These are phyloP conservation scores for Melieria omissa DNA, from an alignment of 2,888 invertebrate genomes.

Conservation along the genomic window DNA sequence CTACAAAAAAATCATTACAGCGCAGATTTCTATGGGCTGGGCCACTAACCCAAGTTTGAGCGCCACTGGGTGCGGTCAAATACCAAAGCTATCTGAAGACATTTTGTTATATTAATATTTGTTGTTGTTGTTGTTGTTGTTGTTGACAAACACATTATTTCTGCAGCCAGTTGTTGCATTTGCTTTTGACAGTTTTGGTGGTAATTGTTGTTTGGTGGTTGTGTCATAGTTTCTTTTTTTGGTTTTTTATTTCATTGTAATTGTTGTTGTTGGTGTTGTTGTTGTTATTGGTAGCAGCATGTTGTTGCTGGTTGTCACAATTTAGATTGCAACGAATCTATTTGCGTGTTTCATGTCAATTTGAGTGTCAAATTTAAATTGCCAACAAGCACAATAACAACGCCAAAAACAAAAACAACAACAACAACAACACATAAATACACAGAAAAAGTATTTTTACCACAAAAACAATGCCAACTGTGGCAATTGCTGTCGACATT, in stretches of 20 bases:
- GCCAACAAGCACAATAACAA: slow-evolving; percentile 33
- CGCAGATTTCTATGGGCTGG: too few species aligned
- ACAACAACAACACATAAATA: not conserved
- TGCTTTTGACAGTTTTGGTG: too few species aligned
- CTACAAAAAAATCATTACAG: too few species aligned
- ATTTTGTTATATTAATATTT: too few species aligned
- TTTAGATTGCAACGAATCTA: slow-evolving; percentile 39
- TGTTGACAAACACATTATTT: too few species aligned
- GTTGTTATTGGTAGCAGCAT: slow-evolving; percentile 9
- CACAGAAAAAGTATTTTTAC: slow-evolving; percentile 17
- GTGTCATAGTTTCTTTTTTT: not conserved
- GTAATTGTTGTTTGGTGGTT: too few species aligned
- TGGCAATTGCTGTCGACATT: slow-evolving; percentile 13
- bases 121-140: too few species aligned
- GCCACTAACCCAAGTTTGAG: too few species aligned
- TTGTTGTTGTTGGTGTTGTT: slow-evolving; percentile 23
- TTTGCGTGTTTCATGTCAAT: slow-evolving; percentile 49
- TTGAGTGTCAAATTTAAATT: slow-evolving; percentile 49
- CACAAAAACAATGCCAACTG: slow-evolving; percentile 19
- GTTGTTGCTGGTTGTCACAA: slow-evolving; percentile 25
- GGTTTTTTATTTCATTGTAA: not conserved
- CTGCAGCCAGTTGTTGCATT: too few species aligned
- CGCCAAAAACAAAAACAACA: slow-evolving; percentile 6
- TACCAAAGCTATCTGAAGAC: too few species aligned
- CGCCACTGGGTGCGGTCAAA: too few species aligned